phyloP scores from a whole-genome alignment of 2,888 invertebrate genomes.

The Drosophila paracracens region DNA sequence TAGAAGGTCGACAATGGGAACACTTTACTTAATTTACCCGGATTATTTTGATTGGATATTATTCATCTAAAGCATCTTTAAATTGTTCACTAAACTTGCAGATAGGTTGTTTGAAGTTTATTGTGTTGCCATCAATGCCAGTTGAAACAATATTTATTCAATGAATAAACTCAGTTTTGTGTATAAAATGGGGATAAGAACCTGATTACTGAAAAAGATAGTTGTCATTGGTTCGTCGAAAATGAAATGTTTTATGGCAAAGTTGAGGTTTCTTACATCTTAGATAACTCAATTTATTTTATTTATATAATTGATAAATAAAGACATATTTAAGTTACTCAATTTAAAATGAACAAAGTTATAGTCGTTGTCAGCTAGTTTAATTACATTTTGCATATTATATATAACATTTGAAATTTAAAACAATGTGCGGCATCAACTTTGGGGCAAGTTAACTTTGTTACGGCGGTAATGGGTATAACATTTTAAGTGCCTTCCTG shows the following conservation, averaged over 20 bases:
- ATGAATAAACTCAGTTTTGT: not conserved
- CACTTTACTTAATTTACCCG: slow-evolving; percentile 1
- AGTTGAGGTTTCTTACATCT: not conserved
- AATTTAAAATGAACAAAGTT: not conserved
- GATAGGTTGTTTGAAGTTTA: not conserved
- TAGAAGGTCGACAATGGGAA: slow-evolving; percentile 4
- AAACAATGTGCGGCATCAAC: slow-evolving; percentile 14
- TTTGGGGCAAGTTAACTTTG: slow-evolving; percentile 26
- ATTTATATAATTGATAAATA: not conserved
- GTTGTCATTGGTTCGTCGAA: not conserved
- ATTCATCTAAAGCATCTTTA: not conserved
- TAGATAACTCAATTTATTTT: not conserved
- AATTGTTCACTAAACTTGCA: too few relatives aligned
- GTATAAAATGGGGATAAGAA: not conserved
- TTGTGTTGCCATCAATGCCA: not conserved
- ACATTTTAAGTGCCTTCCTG: slow-evolving; percentile 60
- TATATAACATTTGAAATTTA: slow-evolving; percentile 12
- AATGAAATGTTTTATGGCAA: not conserved
- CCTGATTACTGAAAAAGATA: not conserved
- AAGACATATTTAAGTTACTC: not conserved
- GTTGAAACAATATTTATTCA: not conserved
- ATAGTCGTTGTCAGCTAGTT: not conserved
- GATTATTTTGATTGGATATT: not conserved
- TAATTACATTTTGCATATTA: not conserved
- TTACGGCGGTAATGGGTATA: slow-evolving; percentile 50